These are phyloP conservation scores for Typhlichthys eigenmanni DNA, from an alignment of 2,797 vertebrate species.

Conservation along the genomic window DNA sequence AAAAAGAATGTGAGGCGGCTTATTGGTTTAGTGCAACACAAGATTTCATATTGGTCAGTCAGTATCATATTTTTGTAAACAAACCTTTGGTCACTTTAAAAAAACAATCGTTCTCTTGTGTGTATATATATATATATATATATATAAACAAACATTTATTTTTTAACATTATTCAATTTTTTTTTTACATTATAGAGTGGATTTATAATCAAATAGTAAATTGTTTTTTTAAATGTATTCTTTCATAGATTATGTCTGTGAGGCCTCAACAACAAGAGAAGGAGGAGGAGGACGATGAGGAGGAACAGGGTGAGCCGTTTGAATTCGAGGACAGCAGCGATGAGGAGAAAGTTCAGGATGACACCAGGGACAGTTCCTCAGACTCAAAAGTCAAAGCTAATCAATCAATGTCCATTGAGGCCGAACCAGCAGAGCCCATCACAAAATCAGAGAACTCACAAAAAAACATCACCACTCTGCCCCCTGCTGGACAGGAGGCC, in stretches of 20 bases:
- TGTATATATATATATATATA: too few species aligned
- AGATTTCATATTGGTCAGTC: constrained; percentile 18
- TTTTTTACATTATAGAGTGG: too few species aligned
- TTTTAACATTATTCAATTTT: too few species aligned
- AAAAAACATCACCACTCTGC: background rate
- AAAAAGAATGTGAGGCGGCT: too few species aligned
- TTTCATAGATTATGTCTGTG: constrained; percentile 69
- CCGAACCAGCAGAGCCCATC: background rate
- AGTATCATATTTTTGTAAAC: constrained; percentile 10
- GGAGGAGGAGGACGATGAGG: constrained; percentile 60
- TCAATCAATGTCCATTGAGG: constrained; percentile 5
- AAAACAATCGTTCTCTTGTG: constrained; percentile 31
- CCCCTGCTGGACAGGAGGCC: constrained; percentile 56
- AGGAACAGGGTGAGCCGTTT: constrained; percentile 70
- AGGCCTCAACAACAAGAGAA: constrained; percentile 48
- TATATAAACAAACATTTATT: too few species aligned
- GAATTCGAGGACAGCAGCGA: constrained; percentile 65
- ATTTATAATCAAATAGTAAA: background rate
- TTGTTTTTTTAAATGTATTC: constrained; percentile 4
- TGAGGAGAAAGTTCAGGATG: constrained; percentile 45
- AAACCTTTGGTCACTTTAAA: constrained; percentile 38
- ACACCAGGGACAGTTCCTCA: constrained; percentile 8
- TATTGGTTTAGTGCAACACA: constrained; percentile 6
- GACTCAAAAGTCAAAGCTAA: constrained; percentile 8
- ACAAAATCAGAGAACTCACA: constrained; percentile 7